Evolutionary conservation across 2,888 invertebrate species (phyloP).

Genomic region (Phanerotoma sp.): DNA sequence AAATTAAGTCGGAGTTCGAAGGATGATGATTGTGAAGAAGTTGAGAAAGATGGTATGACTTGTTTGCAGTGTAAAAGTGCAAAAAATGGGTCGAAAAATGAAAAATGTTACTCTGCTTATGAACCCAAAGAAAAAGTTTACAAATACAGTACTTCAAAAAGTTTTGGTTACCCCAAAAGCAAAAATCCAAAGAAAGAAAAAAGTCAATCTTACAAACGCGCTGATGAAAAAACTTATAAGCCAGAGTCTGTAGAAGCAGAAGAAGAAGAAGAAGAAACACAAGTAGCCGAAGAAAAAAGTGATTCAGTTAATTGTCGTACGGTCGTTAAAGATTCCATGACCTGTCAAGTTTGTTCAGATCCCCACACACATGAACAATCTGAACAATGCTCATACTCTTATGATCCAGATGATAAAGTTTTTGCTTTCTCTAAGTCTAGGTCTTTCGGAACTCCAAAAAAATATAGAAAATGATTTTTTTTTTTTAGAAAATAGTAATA

Average conservation of each 20-base stretch:
- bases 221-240: slow-evolving; percentile 4
- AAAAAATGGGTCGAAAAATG: slow-evolving; percentile 60
- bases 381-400: slow-evolving; percentile 63
- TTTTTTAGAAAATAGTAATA: no score
- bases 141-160: slow-evolving; percentile 29
- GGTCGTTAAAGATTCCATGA: slow-evolving; percentile 55
- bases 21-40: slow-evolving; percentile 25
- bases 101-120: slow-evolving; percentile 62
- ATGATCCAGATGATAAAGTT: slow-evolving; percentile 56
- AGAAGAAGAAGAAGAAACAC: slow-evolving; percentile 3
- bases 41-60: slow-evolving; percentile 51
- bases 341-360: slow-evolving; percentile 62
- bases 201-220: slow-evolving; percentile 11
- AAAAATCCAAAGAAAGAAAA: background rate
- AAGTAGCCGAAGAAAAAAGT: slow-evolving; percentile 51
- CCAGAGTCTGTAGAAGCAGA: slow-evolving; percentile 5
- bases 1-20: background rate
- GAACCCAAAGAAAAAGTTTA: slow-evolving; percentile 47
- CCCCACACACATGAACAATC: slow-evolving; percentile 61
- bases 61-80: slow-evolving; percentile 62
- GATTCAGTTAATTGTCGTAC: slow-evolving; percentile 26
- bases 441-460: slow-evolving; percentile 43
- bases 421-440: slow-evolving; percentile 49
- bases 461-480: background rate
- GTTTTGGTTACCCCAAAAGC: slow-evolving; percentile 24